Evolutionary conservation across 64 coral and sea anemone species (phyloP).

Genomic region (Stylophora pistillata): DNA sequence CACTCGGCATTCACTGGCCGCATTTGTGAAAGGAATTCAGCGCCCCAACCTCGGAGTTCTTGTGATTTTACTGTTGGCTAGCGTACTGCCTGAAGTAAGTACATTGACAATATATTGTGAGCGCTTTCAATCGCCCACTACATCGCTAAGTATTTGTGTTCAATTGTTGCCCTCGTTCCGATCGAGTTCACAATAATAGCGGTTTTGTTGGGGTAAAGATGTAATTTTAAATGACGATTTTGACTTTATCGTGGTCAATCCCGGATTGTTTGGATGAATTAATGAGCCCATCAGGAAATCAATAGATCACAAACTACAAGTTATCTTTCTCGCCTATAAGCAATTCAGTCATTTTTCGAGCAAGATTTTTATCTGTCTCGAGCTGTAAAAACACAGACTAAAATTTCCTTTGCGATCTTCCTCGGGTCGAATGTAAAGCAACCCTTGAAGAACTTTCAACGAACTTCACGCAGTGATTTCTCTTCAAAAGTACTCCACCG

Average conservation of each 20-base stretch:
- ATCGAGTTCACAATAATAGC: not conserved
- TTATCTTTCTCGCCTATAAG: constrained; percentile 4
- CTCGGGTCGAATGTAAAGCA: not conserved
- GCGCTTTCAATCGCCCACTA: not conserved
- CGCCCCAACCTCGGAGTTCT: constrained; percentile 8
- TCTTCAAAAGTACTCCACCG: constrained; percentile 25
- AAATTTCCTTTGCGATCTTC: not conserved
- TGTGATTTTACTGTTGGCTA: constrained; percentile 31
- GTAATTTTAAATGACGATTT: not conserved
- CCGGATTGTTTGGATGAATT: not conserved
- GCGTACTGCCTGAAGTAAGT: constrained; percentile 29
- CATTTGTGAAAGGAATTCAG: constrained; percentile 53
- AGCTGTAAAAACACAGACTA: not conserved
- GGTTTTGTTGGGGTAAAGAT: not conserved
- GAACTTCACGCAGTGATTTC: constrained; percentile 29
- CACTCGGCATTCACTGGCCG: constrained; percentile 44
- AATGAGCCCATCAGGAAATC: not conserved
- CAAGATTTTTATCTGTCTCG: constrained; percentile 21
- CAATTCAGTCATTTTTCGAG: not conserved
- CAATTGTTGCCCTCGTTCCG: not conserved
- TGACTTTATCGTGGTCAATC: not conserved
- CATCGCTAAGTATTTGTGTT: no score
- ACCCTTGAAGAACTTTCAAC: not conserved
- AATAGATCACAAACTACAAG: not conserved
- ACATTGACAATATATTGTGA: not conserved